Conservation (phyloP, 2,888 invertebrate species). For the Schizaphis graminum region DNA sequence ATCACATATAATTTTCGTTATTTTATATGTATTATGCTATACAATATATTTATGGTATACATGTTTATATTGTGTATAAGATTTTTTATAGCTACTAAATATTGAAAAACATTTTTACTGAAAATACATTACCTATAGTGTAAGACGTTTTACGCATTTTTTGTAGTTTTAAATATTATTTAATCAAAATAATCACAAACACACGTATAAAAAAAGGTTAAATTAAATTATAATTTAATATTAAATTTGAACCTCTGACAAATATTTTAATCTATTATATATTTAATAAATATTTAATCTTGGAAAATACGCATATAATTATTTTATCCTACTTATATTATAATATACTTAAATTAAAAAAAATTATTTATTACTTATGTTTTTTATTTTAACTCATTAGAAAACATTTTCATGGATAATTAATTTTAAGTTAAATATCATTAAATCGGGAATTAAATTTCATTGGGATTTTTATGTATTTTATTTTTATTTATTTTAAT, state of each 20-base stretch:
- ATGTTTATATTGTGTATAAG: not conserved
- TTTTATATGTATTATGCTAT: not conserved
- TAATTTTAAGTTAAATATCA: not conserved
- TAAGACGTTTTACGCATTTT: not conserved
- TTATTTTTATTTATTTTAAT: not conserved
- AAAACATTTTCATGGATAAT: not conserved
- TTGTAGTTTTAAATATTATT: not conserved
- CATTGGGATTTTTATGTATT: not conserved
- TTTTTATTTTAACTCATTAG: not conserved
- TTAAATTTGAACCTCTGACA: not conserved
- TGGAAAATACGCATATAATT: not conserved
- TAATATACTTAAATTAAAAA: not conserved
- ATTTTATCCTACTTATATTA: not conserved
- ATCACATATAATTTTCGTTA: not conserved
- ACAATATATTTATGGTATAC: not conserved
- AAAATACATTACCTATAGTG: not conserved
- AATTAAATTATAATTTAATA: not conserved
- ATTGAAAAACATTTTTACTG: not conserved
- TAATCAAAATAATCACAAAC: not conserved
- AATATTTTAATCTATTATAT: constrained; percentile 12
- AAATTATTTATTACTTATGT: not conserved
- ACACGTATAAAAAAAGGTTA: not conserved
- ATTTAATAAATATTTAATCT: too few species aligned
- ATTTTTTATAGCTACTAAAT: not conserved
- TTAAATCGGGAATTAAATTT: not conserved